phyloP scores from a whole-genome alignment of 2,888 invertebrate genomes.

The Neuroscelio doddi region DNA sequence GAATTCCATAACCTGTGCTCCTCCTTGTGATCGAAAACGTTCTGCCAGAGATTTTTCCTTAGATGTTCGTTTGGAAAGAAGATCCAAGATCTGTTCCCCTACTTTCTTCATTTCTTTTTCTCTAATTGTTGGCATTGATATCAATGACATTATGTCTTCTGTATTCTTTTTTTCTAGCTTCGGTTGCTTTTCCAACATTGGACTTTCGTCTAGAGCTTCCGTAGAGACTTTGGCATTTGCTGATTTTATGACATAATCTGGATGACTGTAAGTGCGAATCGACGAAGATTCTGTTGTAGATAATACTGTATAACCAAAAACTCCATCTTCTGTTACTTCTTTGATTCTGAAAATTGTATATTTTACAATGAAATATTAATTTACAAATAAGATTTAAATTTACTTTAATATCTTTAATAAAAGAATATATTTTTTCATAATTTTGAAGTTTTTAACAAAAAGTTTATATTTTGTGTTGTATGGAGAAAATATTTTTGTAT shows the following conservation, averaged over 20 bases:
- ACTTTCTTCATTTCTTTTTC: conserved; percentile 97
- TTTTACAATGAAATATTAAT: no score
- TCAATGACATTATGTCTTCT: conserved; percentile 79
- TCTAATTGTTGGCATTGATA: conserved; percentile 94
- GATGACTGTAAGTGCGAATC: conserved; percentile 51
- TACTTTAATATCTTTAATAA: conserved; percentile 2
- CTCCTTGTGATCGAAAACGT: conserved; percentile 96
- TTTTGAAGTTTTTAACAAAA: no score
- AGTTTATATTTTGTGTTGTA: no score
- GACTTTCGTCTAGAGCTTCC: conserved; percentile 58
- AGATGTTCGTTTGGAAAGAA: conserved; percentile 95
- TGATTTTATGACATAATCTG: conserved; percentile 57
- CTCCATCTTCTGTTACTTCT: conserved; percentile 68
- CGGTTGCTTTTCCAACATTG: conserved; percentile 60
- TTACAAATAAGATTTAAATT: conserved; percentile 14
- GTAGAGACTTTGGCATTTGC: conserved; percentile 60
- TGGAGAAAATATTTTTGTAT: no score
- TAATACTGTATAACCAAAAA: conserved; percentile 66
- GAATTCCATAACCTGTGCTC: conserved; percentile 92
- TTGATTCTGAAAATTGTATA: conserved; percentile 60
- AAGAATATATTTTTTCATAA: background rate
- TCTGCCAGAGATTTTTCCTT: conserved; percentile 97
- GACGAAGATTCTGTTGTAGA: conserved; percentile 62
- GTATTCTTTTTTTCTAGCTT: conserved; percentile 64
- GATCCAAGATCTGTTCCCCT: conserved; percentile 94